phyloP scores from a whole-genome alignment of 2,797 vertebrate species.

The Danio aesculapii region DNA sequence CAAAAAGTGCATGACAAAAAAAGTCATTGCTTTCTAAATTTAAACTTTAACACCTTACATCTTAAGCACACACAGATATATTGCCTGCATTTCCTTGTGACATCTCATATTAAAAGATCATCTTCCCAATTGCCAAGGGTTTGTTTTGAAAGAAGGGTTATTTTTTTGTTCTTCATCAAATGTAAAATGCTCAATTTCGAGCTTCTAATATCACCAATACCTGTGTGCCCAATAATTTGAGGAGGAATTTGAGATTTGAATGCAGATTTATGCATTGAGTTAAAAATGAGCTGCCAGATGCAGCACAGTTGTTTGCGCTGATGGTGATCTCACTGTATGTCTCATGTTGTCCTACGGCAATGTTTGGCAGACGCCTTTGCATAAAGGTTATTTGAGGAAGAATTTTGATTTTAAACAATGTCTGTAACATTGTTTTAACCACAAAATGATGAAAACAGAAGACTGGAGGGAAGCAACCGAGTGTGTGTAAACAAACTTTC shows the following conservation, averaged over 20 bases:
- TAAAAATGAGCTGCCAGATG: conserved; percentile 71
- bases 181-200: conserved; percentile 70
- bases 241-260: conserved; percentile 71
- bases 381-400: conserved; percentile 66
- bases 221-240: conserved; percentile 67
- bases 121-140: conserved; percentile 16
- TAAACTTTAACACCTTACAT: not conserved
- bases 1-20: not conserved
- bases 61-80: not conserved
- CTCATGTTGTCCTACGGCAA: conserved; percentile 42
- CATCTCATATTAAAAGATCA: conserved; percentile 34
- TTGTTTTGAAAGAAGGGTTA: conserved; percentile 50
- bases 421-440: conserved; percentile 19
- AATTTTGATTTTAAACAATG: conserved; percentile 64
- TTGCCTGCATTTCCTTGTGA: conserved; percentile 18
- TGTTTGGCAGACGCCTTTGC: conserved; percentile 67
- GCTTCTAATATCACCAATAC: conserved; percentile 57
- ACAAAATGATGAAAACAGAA: conserved; percentile 26
- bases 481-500: conserved; percentile 34
- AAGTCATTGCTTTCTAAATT: conserved; percentile 7
- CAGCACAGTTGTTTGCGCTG: conserved; percentile 66
- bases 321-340: conserved; percentile 58
- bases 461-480: conserved; percentile 44
- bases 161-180: conserved; percentile 68
- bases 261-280: conserved; percentile 81